Percentiles rank a stretch among this genome's conserved stretches.
These are phyloP conservation scores for Dynastes hyllus DNA, from an alignment of 2,888 invertebrate genomes.

Conservation along the genomic window DNA sequence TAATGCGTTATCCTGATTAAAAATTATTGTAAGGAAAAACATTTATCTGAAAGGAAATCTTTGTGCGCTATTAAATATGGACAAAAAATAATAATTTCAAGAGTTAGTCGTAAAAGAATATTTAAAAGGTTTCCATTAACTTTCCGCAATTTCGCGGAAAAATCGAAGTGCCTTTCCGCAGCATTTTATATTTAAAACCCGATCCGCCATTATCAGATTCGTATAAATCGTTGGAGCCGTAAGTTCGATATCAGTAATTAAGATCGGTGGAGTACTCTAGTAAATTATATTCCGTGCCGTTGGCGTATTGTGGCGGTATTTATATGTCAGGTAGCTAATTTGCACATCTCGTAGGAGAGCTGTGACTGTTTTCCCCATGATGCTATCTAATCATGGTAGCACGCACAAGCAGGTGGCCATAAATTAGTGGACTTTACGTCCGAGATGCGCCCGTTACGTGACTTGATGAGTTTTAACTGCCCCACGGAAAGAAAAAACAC, in stretches of 20 bases:
- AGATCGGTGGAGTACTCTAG: constrained; percentile 61
- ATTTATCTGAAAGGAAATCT: not conserved
- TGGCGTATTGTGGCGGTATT: constrained; percentile 63
- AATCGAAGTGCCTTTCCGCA: constrained; percentile 36
- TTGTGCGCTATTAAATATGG: not conserved
- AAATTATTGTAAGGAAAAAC: not conserved
- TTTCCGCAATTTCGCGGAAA: constrained; percentile 35
- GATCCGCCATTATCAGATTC: constrained; percentile 51
- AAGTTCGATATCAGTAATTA: constrained; percentile 63
- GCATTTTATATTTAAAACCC: constrained; percentile 47
- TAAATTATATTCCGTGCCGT: constrained; percentile 66
- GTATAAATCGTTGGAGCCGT: constrained; percentile 57
- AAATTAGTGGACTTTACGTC: constrained; percentile 66
- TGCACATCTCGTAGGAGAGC: constrained; percentile 68
- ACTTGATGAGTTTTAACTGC: constrained; percentile 59
- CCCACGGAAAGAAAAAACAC: constrained; percentile 55
- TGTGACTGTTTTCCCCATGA: constrained; percentile 65
- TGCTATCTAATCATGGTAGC: constrained; percentile 67
- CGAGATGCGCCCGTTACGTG: constrained; percentile 60
- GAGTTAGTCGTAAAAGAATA: not conserved
- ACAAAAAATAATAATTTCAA: not conserved
- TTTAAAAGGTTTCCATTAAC: constrained; percentile 11
- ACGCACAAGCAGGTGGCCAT: constrained; percentile 64
- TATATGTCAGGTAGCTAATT: constrained; percentile 66
- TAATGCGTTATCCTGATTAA: too few species aligned